These are phyloP conservation scores for Chitala chitala DNA, from an alignment of 2,113 vertebrate genomes.

Conservation along the genomic window DNA sequence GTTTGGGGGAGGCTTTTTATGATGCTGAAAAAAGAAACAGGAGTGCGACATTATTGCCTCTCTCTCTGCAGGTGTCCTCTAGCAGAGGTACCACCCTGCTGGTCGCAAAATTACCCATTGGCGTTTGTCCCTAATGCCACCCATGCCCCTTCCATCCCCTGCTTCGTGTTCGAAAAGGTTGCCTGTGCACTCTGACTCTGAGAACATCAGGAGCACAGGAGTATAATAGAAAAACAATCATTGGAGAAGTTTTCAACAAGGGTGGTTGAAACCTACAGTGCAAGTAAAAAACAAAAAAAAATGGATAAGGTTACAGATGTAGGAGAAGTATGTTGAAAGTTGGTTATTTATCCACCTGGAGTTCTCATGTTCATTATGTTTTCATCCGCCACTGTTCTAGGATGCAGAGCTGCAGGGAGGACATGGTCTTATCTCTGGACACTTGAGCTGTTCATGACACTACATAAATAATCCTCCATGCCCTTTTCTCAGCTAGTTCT, in stretches of 20 bases:
- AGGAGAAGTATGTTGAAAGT: slow-evolving; percentile 7
- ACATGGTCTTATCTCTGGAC: not conserved
- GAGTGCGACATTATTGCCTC: not conserved
- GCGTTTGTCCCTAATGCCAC: not conserved
- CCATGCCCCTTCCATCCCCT: no score
- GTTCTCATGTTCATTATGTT: not conserved
- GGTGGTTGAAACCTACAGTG: not conserved
- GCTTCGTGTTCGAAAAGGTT: no score
- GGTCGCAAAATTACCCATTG: not conserved
- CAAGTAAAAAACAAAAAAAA: not conserved
- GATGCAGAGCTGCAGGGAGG: not conserved
- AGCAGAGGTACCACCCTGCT: not conserved
- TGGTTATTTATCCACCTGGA: not conserved
- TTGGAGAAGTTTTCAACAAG: not conserved
- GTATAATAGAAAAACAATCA: no score
- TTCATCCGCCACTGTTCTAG: not conserved
- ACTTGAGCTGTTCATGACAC: not conserved
- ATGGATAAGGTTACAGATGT: not conserved
- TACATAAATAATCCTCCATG: not conserved
- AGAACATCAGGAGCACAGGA: no score
- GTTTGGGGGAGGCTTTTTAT: not conserved
- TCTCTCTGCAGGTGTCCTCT: not conserved
- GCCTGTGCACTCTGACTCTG: no score
- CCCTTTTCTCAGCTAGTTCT: not conserved
- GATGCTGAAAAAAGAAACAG: not conserved